Conservation (phyloP, 2,113 vertebrate species). For the Mugil cephalus region DNA sequence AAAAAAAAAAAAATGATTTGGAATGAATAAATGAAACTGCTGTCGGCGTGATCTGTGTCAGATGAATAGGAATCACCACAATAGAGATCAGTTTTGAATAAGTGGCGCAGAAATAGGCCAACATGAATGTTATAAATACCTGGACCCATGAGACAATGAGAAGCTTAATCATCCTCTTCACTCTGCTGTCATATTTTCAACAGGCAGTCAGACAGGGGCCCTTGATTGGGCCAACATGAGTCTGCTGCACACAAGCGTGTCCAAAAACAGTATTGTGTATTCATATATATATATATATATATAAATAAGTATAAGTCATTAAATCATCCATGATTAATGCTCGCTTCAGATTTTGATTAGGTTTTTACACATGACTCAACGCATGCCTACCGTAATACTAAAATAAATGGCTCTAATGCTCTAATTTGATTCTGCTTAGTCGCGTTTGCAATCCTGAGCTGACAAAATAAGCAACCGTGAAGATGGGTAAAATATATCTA, state of each 20-base stretch:
- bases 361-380: too few species aligned
- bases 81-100: slow-evolving; percentile 57
- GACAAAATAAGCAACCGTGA: too few species aligned
- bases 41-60: slow-evolving; percentile 42
- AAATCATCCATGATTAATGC: background rate
- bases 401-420: too few species aligned
- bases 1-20: too few species aligned
- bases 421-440: too few species aligned
- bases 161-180: slow-evolving; percentile 68
- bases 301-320: too few species aligned
- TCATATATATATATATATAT: too few species aligned
- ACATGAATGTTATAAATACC: slow-evolving; percentile 72
- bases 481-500: too few species aligned
- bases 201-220: slow-evolving; percentile 28
- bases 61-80: slow-evolving; percentile 34
- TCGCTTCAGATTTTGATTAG: background rate
- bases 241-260: background rate
- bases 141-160: slow-evolving; percentile 57
- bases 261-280: background rate
- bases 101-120: slow-evolving; percentile 58
- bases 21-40: slow-evolving; percentile 20
- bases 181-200: slow-evolving; percentile 39
- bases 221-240: slow-evolving; percentile 8
- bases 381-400: background rate
- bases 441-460: too few species aligned